Base-by-base conservation (phyloP, 2,113 vertebrate species). In the Craseonycteris thonglongyai region DNA sequence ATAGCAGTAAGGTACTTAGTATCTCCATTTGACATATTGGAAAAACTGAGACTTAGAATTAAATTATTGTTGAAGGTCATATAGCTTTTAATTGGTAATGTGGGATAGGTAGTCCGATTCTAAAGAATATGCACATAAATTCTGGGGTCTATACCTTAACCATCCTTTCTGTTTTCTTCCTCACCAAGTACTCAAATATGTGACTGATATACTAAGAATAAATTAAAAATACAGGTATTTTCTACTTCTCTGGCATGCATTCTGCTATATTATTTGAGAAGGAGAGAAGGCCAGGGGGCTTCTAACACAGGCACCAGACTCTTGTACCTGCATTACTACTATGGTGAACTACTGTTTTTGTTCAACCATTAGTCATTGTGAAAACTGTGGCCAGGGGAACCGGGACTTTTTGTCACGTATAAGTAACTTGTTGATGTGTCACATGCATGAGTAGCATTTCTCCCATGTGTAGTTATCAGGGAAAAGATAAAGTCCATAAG, bases 371-470 rank as follows among this genome's bases (percentile, higher is more conserved):
- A 26, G 59, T 91, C 68, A 33, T 40, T 72, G 54, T 47, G 72
- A 69, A 47, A 76, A 81, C 24, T 85, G 26, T 63, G 66, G 38
- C 49, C 63, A 80, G 38, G 42, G 93, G 28, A 96, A 86, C 69
- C 33, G 42, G 7, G 35, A 30, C 16, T 80, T 91, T 61, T 75
- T 81, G 12, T 63, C 28, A 51, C 16, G 54, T 69, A 30, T 45
- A 18, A 14, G n/a, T 38, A 80, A 30, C 18, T 40, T 68, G 59
- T 11, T 33, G 40, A 15, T 40, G 16, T 66, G 30, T 38, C 59
- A 78, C 45, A 63, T 3, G 33, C 6, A 3, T 45, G 19, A 69
- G 5, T 42, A 49, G 61, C 18, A 40, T 63, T 81, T 71, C 18
- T 54, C 21, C 33, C 74, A 2, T 63, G 24, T 65, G 38, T 88